Evolutionary conservation across 1,140 invertebrate genomes (phyloP), one percentile per base, ranked within the genome.

Genomic region (Ceratosolen solmsi): DNA sequence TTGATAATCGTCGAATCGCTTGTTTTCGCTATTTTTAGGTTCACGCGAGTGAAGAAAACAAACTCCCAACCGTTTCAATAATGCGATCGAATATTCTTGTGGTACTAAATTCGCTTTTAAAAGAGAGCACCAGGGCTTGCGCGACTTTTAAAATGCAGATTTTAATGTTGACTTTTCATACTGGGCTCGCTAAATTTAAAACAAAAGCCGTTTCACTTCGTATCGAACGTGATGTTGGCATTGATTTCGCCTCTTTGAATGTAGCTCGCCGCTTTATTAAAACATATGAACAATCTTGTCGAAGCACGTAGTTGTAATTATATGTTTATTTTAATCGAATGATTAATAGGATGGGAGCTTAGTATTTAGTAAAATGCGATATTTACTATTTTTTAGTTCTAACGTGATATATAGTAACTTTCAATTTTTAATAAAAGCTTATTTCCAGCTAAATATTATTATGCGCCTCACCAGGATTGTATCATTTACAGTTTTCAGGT

Each of bases 1-100:
- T 73, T 80, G 56, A 73, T 74, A 54, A 65, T 74, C 70, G 58
- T n/a, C 22, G 11, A 49, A 65, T 27, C 38, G 7, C 38, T 49
- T 49, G 56, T 49, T 49, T 49, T 49, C 20, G 51, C 13, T 27
- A n/a, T 30, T 76, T 76, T 63, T 30, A 25, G 30, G 36, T 22
- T 0, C 5, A 27, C 13, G 27, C 8, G 11, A 22, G 49, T 46
- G 49, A 13, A 13, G 71, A 56, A 56, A 51, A 33, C 30, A 22
- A 22, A 36, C 22, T 54, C 41, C 38, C 33, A 8, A 36, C 2
- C 63, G 20, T 68, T 38, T 68, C 63, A 38, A 38, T 20, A 68
- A 68, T 38, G 33, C 33, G 7, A 68, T 68, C 63, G 63, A 36
- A n/a, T 38, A 68, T 68, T 68, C 33, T 68, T 33, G 63, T 36